A percentile compares a stretch with the other conserved stretches of the same genome.
phyloP scores from a whole-genome alignment of 2,797 vertebrate genomes.

The Lepilemur ruficaudatus region DNA sequence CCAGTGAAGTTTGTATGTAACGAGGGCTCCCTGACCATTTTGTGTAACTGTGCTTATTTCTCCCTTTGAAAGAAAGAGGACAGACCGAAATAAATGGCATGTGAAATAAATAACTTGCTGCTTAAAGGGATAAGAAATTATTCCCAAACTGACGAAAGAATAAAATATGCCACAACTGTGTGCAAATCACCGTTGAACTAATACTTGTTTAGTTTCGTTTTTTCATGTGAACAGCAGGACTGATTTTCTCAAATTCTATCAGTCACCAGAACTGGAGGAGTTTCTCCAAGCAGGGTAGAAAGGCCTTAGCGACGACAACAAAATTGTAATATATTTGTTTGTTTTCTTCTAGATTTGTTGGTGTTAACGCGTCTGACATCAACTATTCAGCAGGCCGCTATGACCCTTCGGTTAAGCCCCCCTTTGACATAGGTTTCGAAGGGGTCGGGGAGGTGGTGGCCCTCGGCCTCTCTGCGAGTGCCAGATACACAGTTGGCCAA shows the following conservation, averaged over 20 bases:
- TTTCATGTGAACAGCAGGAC: not conserved
- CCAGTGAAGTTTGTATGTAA: constrained; percentile 10
- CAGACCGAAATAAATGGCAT: not conserved
- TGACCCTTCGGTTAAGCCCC: constrained; percentile 88
- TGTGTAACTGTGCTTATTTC: not conserved
- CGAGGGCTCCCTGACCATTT: not conserved
- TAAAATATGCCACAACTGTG: constrained; percentile 31
- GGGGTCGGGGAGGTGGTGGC: constrained; percentile 94
- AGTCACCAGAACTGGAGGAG: not conserved
- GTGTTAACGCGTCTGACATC: constrained; percentile 96
- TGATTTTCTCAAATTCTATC: not conserved
- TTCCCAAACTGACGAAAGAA: constrained; percentile 33
- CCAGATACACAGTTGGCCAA: constrained; percentile 89
- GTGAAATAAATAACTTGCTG: not conserved
- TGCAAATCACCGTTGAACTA: constrained; percentile 7
- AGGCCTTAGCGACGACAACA: not conserved
- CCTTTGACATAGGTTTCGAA: constrained; percentile 94
- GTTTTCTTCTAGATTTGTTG: constrained; percentile 91
- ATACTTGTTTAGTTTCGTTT: not conserved
- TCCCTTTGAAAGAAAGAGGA: constrained; percentile 3
- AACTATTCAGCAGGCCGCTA: constrained; percentile 95
- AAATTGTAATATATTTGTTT: constrained; percentile 72
- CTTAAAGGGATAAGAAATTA: constrained; percentile 29
- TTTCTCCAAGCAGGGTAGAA: not conserved
- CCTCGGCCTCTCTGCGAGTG: constrained; percentile 93